Percentiles rank a stretch among this genome's conserved stretches.
Evolutionary conservation across 2,797 vertebrate genomes (phyloP).

Genomic region (Acipenser ruthenus): DNA sequence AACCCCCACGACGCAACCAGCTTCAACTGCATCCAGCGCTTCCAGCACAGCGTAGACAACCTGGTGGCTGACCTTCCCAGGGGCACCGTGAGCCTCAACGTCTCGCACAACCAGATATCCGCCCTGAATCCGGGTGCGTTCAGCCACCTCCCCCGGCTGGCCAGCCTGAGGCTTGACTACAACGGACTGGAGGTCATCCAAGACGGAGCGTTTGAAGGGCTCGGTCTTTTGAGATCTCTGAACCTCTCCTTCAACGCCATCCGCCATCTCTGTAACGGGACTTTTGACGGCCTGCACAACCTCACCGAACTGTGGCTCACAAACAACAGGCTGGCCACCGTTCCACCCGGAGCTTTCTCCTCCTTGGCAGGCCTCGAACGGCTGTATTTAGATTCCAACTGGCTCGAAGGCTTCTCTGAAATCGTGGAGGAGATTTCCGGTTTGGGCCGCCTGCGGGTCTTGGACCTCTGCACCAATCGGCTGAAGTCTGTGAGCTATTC

Average conservation of each 20-base stretch:
- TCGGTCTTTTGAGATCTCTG: constrained; percentile 45
- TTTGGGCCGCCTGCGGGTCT: constrained; percentile 29
- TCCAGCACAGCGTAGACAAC: constrained; percentile 22
- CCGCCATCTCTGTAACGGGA: constrained; percentile 24
- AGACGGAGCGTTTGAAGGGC: constrained; percentile 40
- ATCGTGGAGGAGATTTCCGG: constrained; percentile 44
- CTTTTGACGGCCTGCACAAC: constrained; percentile 50
- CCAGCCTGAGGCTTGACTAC: constrained; percentile 35
- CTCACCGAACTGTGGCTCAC: constrained; percentile 46
- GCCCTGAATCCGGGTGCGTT: constrained; percentile 42
- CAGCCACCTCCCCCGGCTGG: constrained; percentile 38
- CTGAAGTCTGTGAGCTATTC: constrained; percentile 46
- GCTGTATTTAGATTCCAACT: constrained; percentile 44
- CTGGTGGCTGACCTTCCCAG: constrained; percentile 44
- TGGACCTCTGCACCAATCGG: constrained; percentile 52
- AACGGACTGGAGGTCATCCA: constrained; percentile 32
- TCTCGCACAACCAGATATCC: constrained; percentile 29
- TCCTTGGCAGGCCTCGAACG: constrained; percentile 32
- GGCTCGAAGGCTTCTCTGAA: constrained; percentile 41
- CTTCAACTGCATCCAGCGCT: constrained; percentile 47
- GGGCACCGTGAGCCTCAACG: constrained; percentile 46
- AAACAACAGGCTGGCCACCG: constrained; percentile 42
- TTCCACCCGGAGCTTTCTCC: constrained; percentile 50
- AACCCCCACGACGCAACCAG: constrained; percentile 19
- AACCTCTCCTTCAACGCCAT: constrained; percentile 54